Evolutionary conservation across 2,797 vertebrate genomes (phyloP).

Genomic region (Crypturellus tataupa): DNA sequence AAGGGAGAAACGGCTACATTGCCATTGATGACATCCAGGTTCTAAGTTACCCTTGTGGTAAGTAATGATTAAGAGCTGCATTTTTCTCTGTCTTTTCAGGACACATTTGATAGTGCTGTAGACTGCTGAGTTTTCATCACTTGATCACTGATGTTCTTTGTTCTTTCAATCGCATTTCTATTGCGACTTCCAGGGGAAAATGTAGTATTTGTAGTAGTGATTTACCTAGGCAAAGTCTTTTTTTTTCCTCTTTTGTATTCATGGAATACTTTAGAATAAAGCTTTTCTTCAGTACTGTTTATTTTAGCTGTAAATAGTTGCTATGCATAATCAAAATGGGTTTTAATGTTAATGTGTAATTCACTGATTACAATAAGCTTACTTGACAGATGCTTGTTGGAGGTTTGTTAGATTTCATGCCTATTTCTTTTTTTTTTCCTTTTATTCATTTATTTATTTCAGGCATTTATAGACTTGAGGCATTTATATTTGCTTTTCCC

Average conservation of each 20-base stretch:
- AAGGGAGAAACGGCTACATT: slow-evolving; percentile 94
- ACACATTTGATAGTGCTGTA: slow-evolving; percentile 55
- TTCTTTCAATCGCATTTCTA: slow-evolving; percentile 48
- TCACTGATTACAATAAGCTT: background rate
- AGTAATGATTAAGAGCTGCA: slow-evolving; percentile 83
- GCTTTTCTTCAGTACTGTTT: background rate
- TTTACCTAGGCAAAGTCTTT: slow-evolving; percentile 37
- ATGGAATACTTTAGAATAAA: background rate
- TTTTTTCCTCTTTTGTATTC: background rate
- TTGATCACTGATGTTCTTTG: slow-evolving; percentile 30
- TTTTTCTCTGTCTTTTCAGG: slow-evolving; percentile 75
- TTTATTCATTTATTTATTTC: background rate
- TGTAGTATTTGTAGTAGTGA: background rate
- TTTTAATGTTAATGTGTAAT: background rate
- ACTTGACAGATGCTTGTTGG: background rate
- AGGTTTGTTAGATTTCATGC: background rate
- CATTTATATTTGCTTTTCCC: background rate
- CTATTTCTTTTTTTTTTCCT: background rate
- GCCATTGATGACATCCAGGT: slow-evolving; percentile 99
- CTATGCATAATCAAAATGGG: background rate
- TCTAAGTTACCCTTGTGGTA: slow-evolving; percentile 98
- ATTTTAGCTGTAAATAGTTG: background rate
- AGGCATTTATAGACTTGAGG: background rate
- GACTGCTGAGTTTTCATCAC: slow-evolving; percentile 63
- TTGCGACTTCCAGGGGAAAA: slow-evolving; percentile 32